Base-by-base conservation (phyloP, 2,888 invertebrate genomes). In the Druceiella hillmani region DNA sequence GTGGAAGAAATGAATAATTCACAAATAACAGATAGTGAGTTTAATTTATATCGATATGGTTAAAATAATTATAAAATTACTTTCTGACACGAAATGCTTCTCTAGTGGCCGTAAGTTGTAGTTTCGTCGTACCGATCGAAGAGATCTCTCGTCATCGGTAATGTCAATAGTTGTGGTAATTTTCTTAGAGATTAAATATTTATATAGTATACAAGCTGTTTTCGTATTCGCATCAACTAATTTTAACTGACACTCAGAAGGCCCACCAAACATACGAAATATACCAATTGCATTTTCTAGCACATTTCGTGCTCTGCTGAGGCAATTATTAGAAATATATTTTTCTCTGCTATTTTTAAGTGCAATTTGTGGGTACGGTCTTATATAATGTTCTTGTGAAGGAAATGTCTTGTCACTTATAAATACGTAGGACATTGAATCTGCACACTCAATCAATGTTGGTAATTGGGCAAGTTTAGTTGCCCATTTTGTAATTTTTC, bases 51-150 rank as follows among this genome's bases (percentile, higher is more conserved):
- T 43, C 43, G 33, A 43, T 43, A 46, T 46, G 44, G 42, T 45
- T 44, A 48, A 48, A 48, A 42, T 48, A 48, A 48, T 48, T 47
- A 48, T 47, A 45, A 47, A 47, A 48, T 15, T 24, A 47, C 43
- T 46, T n/a, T n/a, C 44, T 48, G 44, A 47, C 42, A 47, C 41
- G 43, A 46, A 46, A 46, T 45, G 45, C 47, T 49, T 47, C 44
- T 44, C 44, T 46, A 41, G 45, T 45, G 45, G 45, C 44, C 46
- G 49, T 45, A 44, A 40, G 38, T 45, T 46, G 40, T n/a, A n/a
- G 27, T 7, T 7, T 37, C 32, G 27, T 27, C 5, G n/a, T n/a
- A n/a, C n/a, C n/a, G n/a, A n/a, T n/a, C n/a, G 37, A 38, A 46
- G 42, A 40, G 44, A 43, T 42, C 40, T 44, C 42, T 41, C 36